These are phyloP conservation scores for Smittia aterrima DNA, from an alignment of 2,888 invertebrate species.

Conservation along the genomic window DNA sequence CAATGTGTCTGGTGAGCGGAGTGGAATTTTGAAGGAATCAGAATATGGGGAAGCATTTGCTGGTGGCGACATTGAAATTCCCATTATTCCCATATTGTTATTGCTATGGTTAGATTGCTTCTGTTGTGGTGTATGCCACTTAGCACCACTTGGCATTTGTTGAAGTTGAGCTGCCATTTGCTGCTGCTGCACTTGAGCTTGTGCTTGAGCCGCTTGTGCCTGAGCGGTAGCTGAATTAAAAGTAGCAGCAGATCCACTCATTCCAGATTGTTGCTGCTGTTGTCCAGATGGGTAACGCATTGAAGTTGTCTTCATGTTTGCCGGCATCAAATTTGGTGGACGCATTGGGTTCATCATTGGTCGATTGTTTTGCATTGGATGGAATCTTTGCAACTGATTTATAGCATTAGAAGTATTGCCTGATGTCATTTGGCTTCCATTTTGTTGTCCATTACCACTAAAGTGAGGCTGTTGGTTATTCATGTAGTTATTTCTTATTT, in stretches of 20 bases:
- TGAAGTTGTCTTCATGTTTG: slow-evolving; percentile 25
- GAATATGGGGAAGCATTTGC: background rate
- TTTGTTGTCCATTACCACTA: slow-evolving; percentile 42
- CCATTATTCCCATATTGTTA: background rate
- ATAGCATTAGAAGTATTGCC: slow-evolving; percentile 12
- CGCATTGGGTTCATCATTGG: slow-evolving; percentile 32
- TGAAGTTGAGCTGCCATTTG: slow-evolving; percentile 55
- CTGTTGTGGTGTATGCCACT: slow-evolving; percentile 76
- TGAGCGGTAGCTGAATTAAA: slow-evolving; percentile 6
- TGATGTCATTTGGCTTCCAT: slow-evolving; percentile 43
- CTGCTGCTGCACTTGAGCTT: slow-evolving; percentile 50
- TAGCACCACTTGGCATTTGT: slow-evolving; percentile 59
- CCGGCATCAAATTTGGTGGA: slow-evolving; percentile 17
- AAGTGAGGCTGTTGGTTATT: slow-evolving; percentile 7
- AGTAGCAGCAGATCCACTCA: background rate
- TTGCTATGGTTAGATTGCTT: slow-evolving; percentile 48
- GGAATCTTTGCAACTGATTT: slow-evolving; percentile 29
- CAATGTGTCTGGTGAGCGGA: slow-evolving; percentile 53
- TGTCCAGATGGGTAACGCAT: slow-evolving; percentile 2
- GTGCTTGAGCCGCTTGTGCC: slow-evolving; percentile 47
- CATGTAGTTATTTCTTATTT: slow-evolving; percentile 33
- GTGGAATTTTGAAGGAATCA: slow-evolving; percentile 51
- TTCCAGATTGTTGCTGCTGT: background rate
- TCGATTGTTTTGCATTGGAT: slow-evolving; percentile 7
- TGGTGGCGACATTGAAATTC: slow-evolving; percentile 26